These are phyloP conservation scores for Setipinna tenuifilis DNA, from an alignment of 2,797 vertebrate genomes.

Conservation along the genomic window DNA sequence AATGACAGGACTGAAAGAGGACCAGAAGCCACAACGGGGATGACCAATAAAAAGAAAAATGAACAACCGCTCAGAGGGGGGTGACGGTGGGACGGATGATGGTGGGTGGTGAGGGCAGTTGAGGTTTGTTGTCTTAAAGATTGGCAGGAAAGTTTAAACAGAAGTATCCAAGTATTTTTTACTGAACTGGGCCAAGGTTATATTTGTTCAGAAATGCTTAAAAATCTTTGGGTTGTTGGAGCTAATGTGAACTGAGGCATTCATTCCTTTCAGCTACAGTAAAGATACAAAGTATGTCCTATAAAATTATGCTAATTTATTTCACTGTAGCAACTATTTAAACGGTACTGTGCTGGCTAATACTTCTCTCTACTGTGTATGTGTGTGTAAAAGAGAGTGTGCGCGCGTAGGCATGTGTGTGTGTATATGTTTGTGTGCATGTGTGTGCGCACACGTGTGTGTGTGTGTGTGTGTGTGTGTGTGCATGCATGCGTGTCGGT, in stretches of 20 bases:
- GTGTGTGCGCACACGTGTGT: too few species aligned
- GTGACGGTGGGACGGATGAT: not conserved
- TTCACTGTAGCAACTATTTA: too few species aligned
- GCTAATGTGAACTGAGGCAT: not conserved
- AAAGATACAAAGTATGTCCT: not conserved
- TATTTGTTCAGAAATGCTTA: not conserved
- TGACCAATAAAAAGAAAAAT: not conserved
- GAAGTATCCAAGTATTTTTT: not conserved
- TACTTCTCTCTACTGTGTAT: too few species aligned
- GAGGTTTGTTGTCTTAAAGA: not conserved
- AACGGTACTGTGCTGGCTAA: too few species aligned
- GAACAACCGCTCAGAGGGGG: not conserved
- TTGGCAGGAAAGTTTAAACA: not conserved
- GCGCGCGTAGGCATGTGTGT: too few species aligned
- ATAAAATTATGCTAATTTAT: not conserved
- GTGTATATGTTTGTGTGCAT: too few species aligned
- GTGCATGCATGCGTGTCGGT: not conserved
- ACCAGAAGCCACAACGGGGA: not conserved
- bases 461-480: not conserved
- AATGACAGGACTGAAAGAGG: slow-evolving; percentile 35
- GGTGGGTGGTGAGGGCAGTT: too few species aligned
- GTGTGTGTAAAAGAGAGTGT: too few species aligned
- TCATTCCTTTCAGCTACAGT: not conserved
- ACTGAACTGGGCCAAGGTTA: not conserved
- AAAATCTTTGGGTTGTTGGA: not conserved